Evolutionary conservation across 1,140 invertebrate genomes (phyloP), one percentile per base, ranked within the genome.

Genomic region (Yoshiicerus persimilis): DNA sequence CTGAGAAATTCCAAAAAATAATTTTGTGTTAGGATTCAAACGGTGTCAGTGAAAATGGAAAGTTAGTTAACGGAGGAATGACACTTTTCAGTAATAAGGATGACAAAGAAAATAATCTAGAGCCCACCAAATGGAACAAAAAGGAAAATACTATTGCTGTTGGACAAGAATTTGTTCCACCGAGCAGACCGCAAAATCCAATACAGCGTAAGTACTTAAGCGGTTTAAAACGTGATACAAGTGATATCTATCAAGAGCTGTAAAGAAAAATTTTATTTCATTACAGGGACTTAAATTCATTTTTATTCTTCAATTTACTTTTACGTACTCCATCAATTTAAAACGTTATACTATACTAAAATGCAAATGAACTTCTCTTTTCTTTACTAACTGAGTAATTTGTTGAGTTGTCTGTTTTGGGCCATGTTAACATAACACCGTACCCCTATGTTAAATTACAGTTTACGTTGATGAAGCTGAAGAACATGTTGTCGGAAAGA

Each of bases 31-130:
- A 70, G 66, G 77, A 83, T n/a, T 9, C 3, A 23, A 39, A 83
- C 39, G 10, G 27, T 25, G 27, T 16, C 25, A 47, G 0, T 25
- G n/a, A 30, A 27, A 23, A 85, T 2, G 34, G 16, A 32, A 32
- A 85, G 20, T 25, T 39, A 27, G 4, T 16, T n/a, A 0, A 56
- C 2, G 47, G 20, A 5, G 6, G 25, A 32, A 16, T 32, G 16
- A 30, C 41, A 2, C 1, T 23, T 16, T 41, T 30, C 23, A 34
- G 36, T 47, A 62, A 10, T 13, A n/a, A n/a, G 36, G 23, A 25
- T 80, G 84, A 88, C 20, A 85, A 88, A 25, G 88, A 88, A 64
- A 88, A 88, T 66, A 36, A 30, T n/a, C 41, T 86, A 23, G 86
- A 88, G 36, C 84, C 88, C 34, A 83, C 64, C 11, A 77, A 83